Percentiles rank a stretch among this genome's conserved stretches.
phyloP scores from a whole-genome alignment of 1,140 invertebrate species.

The Proctacanthus coquilletti region DNA sequence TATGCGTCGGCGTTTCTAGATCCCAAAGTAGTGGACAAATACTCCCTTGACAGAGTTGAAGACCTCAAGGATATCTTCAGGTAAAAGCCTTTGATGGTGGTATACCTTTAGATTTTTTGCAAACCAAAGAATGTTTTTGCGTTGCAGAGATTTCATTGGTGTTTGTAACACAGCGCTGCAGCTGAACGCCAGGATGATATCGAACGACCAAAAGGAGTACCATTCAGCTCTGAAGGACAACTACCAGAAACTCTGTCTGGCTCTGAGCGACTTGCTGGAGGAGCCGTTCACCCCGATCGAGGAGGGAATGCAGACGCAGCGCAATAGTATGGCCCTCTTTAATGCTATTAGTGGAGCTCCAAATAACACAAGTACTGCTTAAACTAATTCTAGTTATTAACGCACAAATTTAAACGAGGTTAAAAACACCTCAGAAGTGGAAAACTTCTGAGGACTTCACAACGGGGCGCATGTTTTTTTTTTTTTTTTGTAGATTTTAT shows the following conservation, averaged over 20 bases:
- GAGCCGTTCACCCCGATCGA: slow-evolving; percentile 33
- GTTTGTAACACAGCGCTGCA: slow-evolving; percentile 75
- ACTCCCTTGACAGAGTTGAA: slow-evolving; percentile 66
- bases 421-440: too few relatives aligned
- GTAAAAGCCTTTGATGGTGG: slow-evolving; percentile 32
- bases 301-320: slow-evolving; percentile 27
- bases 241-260: slow-evolving; percentile 69
- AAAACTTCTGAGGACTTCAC: too few relatives aligned
- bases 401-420: too few relatives aligned
- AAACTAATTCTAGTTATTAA: too few relatives aligned
- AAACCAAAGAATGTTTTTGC: slow-evolving; percentile 9
- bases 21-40: slow-evolving; percentile 45
- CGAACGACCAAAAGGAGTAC: slow-evolving; percentile 74
- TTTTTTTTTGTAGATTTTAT: too few relatives aligned
- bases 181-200: slow-evolving; percentile 71
- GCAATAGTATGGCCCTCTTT: slow-evolving; percentile 50
- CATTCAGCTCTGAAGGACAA: slow-evolving; percentile 72
- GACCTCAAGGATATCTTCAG: slow-evolving; percentile 74
- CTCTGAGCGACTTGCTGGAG: slow-evolving; percentile 53
- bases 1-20: slow-evolving; percentile 83
- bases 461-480: too few relatives aligned
- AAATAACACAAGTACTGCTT: slow-evolving; percentile 47
- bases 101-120: slow-evolving; percentile 1
- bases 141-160: slow-evolving; percentile 68
- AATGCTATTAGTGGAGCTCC: slow-evolving; percentile 50